These are phyloP conservation scores for Schizopygopsis malacanthus DNA, from an alignment of 2,797 vertebrate species.

Conservation along the genomic window DNA sequence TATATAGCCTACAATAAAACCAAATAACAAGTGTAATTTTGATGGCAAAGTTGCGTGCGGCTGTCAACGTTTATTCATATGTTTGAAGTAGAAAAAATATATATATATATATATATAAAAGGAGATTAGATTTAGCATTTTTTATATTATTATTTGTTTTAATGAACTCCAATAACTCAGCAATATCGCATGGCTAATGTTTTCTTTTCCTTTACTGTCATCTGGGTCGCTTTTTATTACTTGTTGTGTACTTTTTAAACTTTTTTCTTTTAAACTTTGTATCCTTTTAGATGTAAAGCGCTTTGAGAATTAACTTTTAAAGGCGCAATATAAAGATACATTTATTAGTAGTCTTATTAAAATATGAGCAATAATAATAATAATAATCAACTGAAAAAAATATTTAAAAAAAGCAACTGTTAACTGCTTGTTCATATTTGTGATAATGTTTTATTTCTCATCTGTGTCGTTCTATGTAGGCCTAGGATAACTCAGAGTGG, in stretches of 20 bases:
- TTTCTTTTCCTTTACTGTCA: background rate
- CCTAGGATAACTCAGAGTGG: background rate
- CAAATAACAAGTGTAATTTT: background rate
- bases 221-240: background rate
- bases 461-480: background rate
- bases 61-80: background rate
- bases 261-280: too few relatives aligned
- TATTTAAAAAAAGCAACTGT: too few relatives aligned
- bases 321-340: too few relatives aligned
- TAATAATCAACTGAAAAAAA: too few relatives aligned
- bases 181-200: background rate
- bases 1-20: background rate
- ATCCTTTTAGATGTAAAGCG: too few relatives aligned
- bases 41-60: background rate
- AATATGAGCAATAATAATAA: too few relatives aligned
- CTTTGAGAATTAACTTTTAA: too few relatives aligned
- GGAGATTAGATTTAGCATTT: background rate
- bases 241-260: too few relatives aligned
- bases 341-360: too few relatives aligned
- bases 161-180: background rate
- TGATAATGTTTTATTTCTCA: background rate
- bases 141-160: background rate
- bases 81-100: background rate
- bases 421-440: background rate
- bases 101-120: background rate